Evolutionary conservation across 2,888 invertebrate species (phyloP).

Genomic region (Troglohyphantes excavatus): DNA sequence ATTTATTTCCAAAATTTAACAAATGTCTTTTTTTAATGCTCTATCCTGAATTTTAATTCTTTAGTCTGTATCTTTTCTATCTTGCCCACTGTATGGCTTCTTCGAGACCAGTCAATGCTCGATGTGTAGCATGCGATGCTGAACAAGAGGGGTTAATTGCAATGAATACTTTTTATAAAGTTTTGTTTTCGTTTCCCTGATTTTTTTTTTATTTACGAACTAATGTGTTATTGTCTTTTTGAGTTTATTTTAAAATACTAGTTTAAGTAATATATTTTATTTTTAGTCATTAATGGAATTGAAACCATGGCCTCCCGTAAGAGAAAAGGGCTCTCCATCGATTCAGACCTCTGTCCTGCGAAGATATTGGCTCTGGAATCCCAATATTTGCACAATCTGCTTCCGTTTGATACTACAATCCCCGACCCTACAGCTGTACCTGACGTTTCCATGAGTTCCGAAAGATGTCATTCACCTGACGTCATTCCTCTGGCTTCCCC

Average conservation of each 20-base stretch:
- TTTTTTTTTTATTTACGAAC: too few relatives aligned
- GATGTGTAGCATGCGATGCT: too few relatives aligned
- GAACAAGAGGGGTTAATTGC: too few relatives aligned
- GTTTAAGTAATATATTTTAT: neutral
- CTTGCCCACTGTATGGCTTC: too few relatives aligned
- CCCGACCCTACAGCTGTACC: constrained; percentile 36
- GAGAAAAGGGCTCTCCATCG: constrained; percentile 39
- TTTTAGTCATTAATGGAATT: constrained; percentile 48
- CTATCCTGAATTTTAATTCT: too few relatives aligned
- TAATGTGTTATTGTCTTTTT: too few relatives aligned
- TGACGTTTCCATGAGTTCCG: constrained; percentile 20
- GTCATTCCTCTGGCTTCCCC: constrained; percentile 23
- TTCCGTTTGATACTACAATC: constrained; percentile 22
- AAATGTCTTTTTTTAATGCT: too few relatives aligned
- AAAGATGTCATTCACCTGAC: constrained; percentile 43
- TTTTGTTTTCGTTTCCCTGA: too few relatives aligned
- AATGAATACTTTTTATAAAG: too few relatives aligned
- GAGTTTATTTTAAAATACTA: neutral
- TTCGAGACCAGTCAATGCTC: too few relatives aligned
- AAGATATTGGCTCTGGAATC: constrained; percentile 56
- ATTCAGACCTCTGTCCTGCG: constrained; percentile 25
- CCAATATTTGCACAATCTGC: constrained; percentile 42
- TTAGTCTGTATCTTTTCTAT: too few relatives aligned
- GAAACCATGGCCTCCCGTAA: constrained; percentile 70
- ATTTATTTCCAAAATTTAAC: too few relatives aligned